Evolutionary conservation across 2,888 invertebrate genomes (phyloP).

Genomic region (Oscheius onirici): DNA sequence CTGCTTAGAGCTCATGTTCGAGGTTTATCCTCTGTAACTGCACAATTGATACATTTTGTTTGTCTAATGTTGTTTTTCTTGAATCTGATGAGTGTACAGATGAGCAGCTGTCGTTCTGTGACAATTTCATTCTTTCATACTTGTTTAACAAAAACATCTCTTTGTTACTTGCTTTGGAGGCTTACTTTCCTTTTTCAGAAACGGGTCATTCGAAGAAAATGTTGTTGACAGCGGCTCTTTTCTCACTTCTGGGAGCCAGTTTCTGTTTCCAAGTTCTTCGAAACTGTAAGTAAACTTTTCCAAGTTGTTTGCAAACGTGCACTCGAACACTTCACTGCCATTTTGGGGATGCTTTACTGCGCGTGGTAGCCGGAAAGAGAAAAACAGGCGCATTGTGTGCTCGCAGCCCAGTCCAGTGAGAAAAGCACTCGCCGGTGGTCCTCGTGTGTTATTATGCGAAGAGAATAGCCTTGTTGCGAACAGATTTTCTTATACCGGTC

Average conservation of each 20-base stretch:
- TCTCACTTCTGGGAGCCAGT: background rate
- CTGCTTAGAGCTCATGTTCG: conserved; percentile 18
- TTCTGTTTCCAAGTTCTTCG: background rate
- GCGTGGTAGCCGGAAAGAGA: conserved; percentile 29
- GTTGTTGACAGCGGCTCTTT: background rate
- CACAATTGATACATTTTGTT: no score
- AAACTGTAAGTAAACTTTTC: conserved; percentile 5
- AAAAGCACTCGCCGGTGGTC: conserved; percentile 28
- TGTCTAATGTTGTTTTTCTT: no score
- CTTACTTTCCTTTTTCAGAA: background rate
- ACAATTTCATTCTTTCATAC: background rate
- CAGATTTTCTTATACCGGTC: conserved; percentile 22
- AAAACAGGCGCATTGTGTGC: conserved; percentile 31
- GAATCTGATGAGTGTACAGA: background rate
- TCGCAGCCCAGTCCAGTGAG: conserved; percentile 25
- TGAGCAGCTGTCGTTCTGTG: background rate
- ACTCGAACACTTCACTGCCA: conserved; percentile 15
- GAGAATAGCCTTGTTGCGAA: conserved; percentile 19
- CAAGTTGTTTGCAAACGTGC: conserved; percentile 16
- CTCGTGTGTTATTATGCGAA: conserved; percentile 27
- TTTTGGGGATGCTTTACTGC: conserved; percentile 20
- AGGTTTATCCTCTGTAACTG: background rate
- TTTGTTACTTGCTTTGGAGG: background rate
- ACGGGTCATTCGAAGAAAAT: background rate
- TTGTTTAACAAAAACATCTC: background rate